Percentiles rank a stretch among this genome's conserved stretches.
These are phyloP conservation scores for Pogonognathellus flavescens DNA, from an alignment of 1,140 invertebrate genomes.

Conservation along the genomic window DNA sequence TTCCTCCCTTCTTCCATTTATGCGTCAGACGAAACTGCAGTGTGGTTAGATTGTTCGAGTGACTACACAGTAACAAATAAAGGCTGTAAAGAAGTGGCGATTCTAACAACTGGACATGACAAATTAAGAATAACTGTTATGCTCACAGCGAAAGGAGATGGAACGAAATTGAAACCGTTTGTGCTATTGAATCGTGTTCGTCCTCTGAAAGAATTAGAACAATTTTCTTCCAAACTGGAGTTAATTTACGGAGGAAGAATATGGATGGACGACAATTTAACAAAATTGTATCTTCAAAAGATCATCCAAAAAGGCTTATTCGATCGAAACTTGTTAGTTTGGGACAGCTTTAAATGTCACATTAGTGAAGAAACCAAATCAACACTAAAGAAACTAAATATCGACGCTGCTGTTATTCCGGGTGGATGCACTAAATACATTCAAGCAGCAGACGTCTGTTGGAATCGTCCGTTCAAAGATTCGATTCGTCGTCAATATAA, in stretches of 20 bases:
- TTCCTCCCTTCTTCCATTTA: no score
- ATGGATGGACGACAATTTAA: no score
- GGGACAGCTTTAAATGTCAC: no score
- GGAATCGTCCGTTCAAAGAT: slow-evolving; percentile 66
- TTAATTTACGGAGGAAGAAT: not conserved
- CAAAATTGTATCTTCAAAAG: no score
- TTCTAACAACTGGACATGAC: slow-evolving; percentile 67
- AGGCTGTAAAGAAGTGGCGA: slow-evolving; percentile 28
- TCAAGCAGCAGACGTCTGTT: slow-evolving; percentile 65
- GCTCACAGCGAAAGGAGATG: slow-evolving; percentile 65
- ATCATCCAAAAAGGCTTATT: slow-evolving; percentile 59
- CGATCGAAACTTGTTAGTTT: slow-evolving; percentile 22
- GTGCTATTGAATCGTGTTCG: slow-evolving; percentile 68
- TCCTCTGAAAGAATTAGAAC: slow-evolving; percentile 59
- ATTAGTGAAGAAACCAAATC: no score
- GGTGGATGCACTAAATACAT: slow-evolving; percentile 65
- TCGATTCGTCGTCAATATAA: not conserved
- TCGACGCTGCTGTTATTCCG: slow-evolving; percentile 53
- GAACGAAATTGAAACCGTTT: slow-evolving; percentile 67
- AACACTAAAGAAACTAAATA: not conserved
- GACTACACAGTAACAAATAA: no score
- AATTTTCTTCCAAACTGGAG: slow-evolving; percentile 1
- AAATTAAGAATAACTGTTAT: slow-evolving; percentile 68
- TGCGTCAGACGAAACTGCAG: no score
- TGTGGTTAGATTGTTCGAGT: no score